Evolutionary conservation across 2,888 invertebrate species (phyloP).

Genomic region (Andrena bicolor): DNA sequence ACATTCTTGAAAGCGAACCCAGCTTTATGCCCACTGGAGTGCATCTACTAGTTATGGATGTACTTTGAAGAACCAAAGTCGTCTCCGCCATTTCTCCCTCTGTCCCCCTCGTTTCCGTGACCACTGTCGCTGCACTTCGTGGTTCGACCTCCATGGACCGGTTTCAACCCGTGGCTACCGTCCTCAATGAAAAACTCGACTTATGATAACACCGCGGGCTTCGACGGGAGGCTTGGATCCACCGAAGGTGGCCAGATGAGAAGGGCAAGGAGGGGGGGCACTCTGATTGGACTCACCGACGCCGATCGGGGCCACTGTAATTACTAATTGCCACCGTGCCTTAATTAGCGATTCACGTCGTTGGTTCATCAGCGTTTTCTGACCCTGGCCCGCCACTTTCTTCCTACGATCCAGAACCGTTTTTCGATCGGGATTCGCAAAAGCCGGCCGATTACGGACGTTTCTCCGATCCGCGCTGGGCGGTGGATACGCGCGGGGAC

Average conservation of each 20-base stretch:
- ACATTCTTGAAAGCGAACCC: too few relatives aligned
- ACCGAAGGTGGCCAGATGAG: conserved; percentile 8
- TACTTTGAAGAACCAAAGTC: background rate
- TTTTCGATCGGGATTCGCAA: conserved; percentile 54
- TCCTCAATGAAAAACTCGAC: conserved; percentile 82
- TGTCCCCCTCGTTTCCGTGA: conserved; percentile 36
- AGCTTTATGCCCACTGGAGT: too few relatives aligned
- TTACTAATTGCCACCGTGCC: conserved; percentile 81
- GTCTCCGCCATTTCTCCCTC: background rate
- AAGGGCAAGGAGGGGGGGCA: background rate
- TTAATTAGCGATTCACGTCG: conserved; percentile 80
- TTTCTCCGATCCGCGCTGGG: background rate
- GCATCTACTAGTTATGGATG: too few relatives aligned
- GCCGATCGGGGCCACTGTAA: conserved; percentile 75
- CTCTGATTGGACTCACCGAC: conserved; percentile 59
- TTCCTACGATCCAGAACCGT: conserved; percentile 30
- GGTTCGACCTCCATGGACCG: conserved; percentile 75
- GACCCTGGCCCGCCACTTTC: conserved; percentile 48
- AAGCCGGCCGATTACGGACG: conserved; percentile 20
- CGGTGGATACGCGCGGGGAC: conserved; percentile 5
- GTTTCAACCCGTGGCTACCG: conserved; percentile 78
- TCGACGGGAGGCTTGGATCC: conserved; percentile 41
- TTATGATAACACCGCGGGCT: conserved; percentile 76
- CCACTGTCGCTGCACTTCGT: conserved; percentile 47
- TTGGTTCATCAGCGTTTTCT: conserved; percentile 56